A percentile compares a stretch with the other conserved stretches of the same genome.
Evolutionary conservation across 2,888 invertebrate genomes (phyloP).

Genomic region (Metopia argyrocephala): DNA sequence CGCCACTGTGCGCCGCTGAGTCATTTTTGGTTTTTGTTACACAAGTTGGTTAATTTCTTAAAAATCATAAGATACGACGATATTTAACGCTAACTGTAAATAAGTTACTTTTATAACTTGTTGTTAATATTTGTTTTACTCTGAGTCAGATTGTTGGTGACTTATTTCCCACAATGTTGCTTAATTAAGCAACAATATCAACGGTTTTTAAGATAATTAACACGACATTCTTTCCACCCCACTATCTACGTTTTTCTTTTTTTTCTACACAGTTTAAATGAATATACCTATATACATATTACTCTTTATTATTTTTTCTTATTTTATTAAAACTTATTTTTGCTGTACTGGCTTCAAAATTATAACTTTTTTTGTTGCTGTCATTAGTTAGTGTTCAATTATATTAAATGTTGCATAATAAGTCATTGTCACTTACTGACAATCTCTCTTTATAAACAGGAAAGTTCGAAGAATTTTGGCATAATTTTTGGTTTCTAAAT

Average conservation of each 20-base stretch:
- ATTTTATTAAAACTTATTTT: constrained; percentile 48
- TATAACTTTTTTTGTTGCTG: neutral
- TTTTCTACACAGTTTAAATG: constrained; percentile 53
- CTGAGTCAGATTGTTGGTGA: constrained; percentile 48
- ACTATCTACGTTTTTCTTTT: neutral
- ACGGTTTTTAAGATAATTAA: constrained; percentile 30
- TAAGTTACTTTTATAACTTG: constrained; percentile 25
- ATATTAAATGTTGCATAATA: neutral
- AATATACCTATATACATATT: too few relatives aligned
- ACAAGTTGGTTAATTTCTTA: constrained; percentile 55
- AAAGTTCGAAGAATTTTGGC: constrained; percentile 39
- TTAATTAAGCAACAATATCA: constrained; percentile 31
- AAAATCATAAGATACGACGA: constrained; percentile 55
- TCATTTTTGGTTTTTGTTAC: constrained; percentile 29
- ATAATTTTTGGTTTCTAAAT: constrained; percentile 24
- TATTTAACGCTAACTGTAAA: neutral
- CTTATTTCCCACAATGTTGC: constrained; percentile 13
- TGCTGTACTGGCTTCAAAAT: too few relatives aligned
- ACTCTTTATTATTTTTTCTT: constrained; percentile 39
- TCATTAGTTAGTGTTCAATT: neutral
- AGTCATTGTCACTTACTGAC: neutral
- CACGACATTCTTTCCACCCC: neutral
- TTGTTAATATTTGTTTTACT: constrained; percentile 46
- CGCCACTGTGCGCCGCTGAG: too few relatives aligned
- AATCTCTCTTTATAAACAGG: too few relatives aligned